A percentile compares a stretch with the other conserved stretches of the same genome.
Conservation (phyloP, 2,113 vertebrate genomes). For the Cinclus mexicanus region DNA sequence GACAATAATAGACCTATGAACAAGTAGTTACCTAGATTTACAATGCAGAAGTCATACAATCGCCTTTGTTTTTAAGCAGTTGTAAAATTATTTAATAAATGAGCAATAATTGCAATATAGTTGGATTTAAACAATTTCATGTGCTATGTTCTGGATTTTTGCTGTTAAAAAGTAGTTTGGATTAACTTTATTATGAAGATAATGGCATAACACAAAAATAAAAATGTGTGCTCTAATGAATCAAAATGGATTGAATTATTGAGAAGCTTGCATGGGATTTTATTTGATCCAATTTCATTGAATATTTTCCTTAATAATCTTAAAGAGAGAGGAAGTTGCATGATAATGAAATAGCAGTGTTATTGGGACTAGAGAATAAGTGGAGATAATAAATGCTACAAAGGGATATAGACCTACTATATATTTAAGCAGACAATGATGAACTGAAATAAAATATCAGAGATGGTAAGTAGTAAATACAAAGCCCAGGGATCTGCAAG, state of each 20-base stretch:
- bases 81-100: constrained; percentile 10
- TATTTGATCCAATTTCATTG: constrained; percentile 35
- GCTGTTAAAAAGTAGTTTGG: background rate
- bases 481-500: background rate
- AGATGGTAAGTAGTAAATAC: background rate
- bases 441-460: background rate
- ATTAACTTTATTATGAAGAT: constrained; percentile 3
- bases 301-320: background rate
- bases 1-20: constrained; percentile 38
- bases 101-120: background rate
- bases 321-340: background rate
- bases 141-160: background rate
- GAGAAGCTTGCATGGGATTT: constrained; percentile 15
- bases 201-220: background rate
- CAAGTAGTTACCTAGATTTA: constrained; percentile 30
- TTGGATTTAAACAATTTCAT: constrained; percentile 1
- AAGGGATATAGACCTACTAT: background rate
- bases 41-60: background rate
- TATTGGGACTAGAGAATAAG: background rate
- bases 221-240: background rate
- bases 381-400: background rate
- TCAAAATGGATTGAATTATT: constrained; percentile 34
- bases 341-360: background rate
- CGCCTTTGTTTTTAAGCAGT: background rate
- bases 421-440: background rate